phyloP scores from a whole-genome alignment of 2,797 vertebrate genomes.

The Telmatherina bonti region DNA sequence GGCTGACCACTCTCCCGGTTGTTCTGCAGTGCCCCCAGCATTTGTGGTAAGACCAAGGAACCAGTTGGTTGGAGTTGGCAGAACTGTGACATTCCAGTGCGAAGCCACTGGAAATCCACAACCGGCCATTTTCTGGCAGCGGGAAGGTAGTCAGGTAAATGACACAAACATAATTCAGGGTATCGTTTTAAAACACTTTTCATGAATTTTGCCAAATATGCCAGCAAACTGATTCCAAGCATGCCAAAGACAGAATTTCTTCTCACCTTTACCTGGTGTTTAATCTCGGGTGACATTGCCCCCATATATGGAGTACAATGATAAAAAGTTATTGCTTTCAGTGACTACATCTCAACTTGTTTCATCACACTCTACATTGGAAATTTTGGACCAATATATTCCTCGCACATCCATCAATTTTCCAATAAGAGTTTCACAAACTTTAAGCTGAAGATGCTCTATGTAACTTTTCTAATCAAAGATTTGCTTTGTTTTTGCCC shows the following conservation, averaged over 20 bases:
- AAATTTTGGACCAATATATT: background rate
- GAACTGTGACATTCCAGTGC: slow-evolving; percentile 97
- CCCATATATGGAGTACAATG: background rate
- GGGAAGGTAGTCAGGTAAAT: slow-evolving; percentile 97
- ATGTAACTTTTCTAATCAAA: background rate
- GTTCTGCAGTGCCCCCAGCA: slow-evolving; percentile 91
- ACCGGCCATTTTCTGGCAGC: slow-evolving; percentile 98
- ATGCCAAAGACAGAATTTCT: slow-evolving; percentile 3
- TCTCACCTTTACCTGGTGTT: background rate
- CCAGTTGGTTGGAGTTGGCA: slow-evolving; percentile 94
- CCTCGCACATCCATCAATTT: background rate
- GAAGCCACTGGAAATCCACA: slow-evolving; percentile 98
- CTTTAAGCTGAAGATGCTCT: background rate
- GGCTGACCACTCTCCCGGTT: slow-evolving; percentile 47
- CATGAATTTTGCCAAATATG: background rate
- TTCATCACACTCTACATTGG: background rate
- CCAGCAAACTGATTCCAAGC: background rate
- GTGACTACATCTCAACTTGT: background rate
- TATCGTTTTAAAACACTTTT: background rate
- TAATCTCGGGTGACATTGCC: background rate
- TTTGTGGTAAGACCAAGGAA: slow-evolving; percentile 96
- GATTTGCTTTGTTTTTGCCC: slow-evolving; percentile 11
- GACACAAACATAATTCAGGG: slow-evolving; percentile 3
- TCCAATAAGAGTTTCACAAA: background rate
- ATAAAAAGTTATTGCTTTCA: background rate